Conservation (phyloP, 2,113 vertebrate species). For the Semicossyphus pulcher region DNA sequence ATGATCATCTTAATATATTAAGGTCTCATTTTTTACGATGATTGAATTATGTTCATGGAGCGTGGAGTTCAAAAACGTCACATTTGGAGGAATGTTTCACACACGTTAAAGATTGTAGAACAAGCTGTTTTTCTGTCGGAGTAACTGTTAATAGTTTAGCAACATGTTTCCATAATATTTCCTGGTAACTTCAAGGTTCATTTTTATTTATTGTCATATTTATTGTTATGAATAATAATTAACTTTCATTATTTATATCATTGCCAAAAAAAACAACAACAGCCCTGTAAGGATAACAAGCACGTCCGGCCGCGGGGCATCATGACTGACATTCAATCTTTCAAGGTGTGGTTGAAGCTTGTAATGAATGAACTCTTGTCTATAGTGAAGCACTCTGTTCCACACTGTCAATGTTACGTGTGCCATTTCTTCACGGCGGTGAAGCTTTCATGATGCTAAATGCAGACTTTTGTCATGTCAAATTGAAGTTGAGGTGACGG, state of each 20-base stretch:
- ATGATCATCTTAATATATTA: background rate
- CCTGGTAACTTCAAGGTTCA: conserved; percentile 60
- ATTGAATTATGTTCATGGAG: conserved; percentile 11
- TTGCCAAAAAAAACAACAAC: conserved; percentile 43
- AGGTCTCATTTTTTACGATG: background rate
- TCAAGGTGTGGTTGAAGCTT: conserved; percentile 29
- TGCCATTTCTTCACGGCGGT: conserved; percentile 5
- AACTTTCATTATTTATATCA: conserved; percentile 79
- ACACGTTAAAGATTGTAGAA: conserved; percentile 8
- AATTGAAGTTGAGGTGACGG: background rate
- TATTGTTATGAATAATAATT: conserved; percentile 76
- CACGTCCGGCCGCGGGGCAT: conserved; percentile 28
- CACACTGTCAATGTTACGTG: conserved; percentile 5
- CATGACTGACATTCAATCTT: conserved; percentile 54
- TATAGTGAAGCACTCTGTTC: background rate
- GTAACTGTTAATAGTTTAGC: conserved; percentile 6
- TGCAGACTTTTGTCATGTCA: conserved; percentile 21
- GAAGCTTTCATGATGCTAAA: background rate
- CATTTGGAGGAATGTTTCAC: background rate
- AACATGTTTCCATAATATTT: conserved; percentile 31
- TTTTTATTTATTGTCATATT: conserved; percentile 84
- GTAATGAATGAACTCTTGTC: background rate
- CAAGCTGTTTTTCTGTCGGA: conserved; percentile 44
- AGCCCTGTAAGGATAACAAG: conserved; percentile 30
- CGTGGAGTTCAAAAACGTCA: background rate